Evolutionary conservation across 2,797 vertebrate genomes (phyloP).

Genomic region (Cheirogaleus major): DNA sequence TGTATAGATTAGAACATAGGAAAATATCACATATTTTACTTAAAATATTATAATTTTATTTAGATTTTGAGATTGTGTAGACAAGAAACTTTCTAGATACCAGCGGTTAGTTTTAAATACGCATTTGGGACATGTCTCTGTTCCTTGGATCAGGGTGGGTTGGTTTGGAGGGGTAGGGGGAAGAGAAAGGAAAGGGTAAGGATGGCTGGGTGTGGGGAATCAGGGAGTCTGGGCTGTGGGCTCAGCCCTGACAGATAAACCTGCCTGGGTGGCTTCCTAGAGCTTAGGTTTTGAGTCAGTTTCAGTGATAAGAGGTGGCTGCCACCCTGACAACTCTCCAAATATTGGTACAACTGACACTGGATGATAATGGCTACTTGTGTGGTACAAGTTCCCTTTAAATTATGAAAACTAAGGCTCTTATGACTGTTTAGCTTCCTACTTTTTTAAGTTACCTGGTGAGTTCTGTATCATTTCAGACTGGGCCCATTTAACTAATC

Average conservation of each 20-base stretch:
- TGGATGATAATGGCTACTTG: rapidly evolving
- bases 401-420: neutral
- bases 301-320: neutral
- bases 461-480: neutral
- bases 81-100: neutral
- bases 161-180: neutral
- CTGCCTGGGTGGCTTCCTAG: neutral
- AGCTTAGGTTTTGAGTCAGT: neutral
- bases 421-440: neutral
- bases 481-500: neutral
- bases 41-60: neutral
- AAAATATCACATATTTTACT: neutral
- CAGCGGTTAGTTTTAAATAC: neutral
- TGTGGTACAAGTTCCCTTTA: neutral
- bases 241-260: rapidly evolving
- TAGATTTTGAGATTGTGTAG: neutral
- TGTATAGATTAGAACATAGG: neutral
- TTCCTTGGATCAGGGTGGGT: neutral
- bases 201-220: neutral
- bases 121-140: neutral
- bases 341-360: neutral
- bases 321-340: neutral
- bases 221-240: neutral
- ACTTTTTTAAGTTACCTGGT: neutral
- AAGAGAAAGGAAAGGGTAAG: neutral